A percentile compares a stretch with the other conserved stretches of the same genome.
phyloP scores from a whole-genome alignment of 2,888 invertebrate genomes.

The Palloptera scutellata region DNA sequence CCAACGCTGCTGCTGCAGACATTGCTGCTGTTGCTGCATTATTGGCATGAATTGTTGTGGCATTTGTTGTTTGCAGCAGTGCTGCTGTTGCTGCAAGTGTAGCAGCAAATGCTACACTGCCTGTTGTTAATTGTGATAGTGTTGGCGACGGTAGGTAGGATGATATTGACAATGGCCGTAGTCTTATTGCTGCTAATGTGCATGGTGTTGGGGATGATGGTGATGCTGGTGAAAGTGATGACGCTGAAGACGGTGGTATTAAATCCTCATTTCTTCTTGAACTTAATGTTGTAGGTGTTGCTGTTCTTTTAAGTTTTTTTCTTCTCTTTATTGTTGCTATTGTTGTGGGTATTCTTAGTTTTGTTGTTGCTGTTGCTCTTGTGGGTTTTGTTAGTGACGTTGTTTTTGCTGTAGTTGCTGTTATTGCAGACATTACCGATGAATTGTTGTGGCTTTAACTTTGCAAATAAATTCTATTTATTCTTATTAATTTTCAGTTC shows the following conservation, averaged over 20 bases:
- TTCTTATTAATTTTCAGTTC: background rate
- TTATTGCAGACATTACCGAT: constrained; percentile 42
- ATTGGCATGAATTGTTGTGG: background rate
- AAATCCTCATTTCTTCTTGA: constrained; percentile 1
- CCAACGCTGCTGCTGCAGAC: constrained; percentile 9
- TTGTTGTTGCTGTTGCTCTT: constrained; percentile 8
- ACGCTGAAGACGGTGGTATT: background rate
- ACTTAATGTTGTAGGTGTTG: constrained; percentile 2
- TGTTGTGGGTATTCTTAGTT: constrained; percentile 1
- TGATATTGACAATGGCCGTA: constrained; percentile 35
- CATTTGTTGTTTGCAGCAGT: background rate
- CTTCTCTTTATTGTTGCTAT: constrained; percentile 25
- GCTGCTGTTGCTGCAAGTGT: constrained; percentile 10
- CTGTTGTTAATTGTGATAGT: constrained; percentile 22
- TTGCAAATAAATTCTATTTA: background rate
- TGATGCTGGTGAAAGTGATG: constrained; percentile 10
- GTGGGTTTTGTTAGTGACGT: constrained; percentile 20
- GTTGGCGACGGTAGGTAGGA: constrained; percentile 43
- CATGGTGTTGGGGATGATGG: constrained; percentile 24
- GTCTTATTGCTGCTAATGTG: constrained; percentile 21
- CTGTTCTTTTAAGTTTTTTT: constrained; percentile 4
- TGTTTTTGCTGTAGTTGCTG: constrained; percentile 32
- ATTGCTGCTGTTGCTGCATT: constrained; percentile 35
- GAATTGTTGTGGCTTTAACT: constrained; percentile 14
- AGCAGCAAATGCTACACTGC: constrained; percentile 21